Evolutionary conservation across 2,113 vertebrate species (phyloP).

Genomic region (Hippocampus mohnikei): DNA sequence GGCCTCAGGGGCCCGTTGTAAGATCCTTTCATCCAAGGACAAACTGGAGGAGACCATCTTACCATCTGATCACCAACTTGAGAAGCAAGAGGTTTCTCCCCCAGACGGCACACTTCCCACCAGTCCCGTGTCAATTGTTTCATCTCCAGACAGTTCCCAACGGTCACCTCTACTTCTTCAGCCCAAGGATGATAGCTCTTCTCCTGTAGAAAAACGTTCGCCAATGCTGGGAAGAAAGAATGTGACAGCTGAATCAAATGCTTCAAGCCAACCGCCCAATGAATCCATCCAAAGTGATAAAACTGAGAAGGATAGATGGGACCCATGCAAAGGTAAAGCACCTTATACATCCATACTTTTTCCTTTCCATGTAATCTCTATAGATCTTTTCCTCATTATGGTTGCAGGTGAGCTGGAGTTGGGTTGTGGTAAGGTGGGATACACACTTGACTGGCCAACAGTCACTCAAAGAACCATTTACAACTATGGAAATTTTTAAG

Average conservation of each 20-base stretch:
- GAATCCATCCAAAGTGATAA: slow-evolving; percentile 43
- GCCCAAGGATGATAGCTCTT: slow-evolving; percentile 53
- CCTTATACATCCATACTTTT: background rate
- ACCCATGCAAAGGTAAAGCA: slow-evolving; percentile 88
- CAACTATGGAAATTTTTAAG: too few species aligned
- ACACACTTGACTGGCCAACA: background rate
- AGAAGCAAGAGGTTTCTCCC: slow-evolving; percentile 24
- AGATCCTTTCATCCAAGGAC: slow-evolving; percentile 80
- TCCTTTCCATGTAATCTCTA: background rate
- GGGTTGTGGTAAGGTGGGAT: background rate
- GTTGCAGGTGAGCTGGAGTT: too few species aligned
- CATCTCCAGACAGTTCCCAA: slow-evolving; percentile 73
- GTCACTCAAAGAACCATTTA: background rate
- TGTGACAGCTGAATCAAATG: slow-evolving; percentile 72
- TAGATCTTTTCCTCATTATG: background rate
- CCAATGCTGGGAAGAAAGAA: slow-evolving; percentile 74
- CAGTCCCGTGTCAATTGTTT: slow-evolving; percentile 41
- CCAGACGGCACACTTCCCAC: slow-evolving; percentile 39
- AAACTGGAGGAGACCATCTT: slow-evolving; percentile 57
- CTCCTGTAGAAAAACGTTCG: slow-evolving; percentile 70
- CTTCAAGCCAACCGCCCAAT: slow-evolving; percentile 52
- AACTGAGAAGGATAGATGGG: slow-evolving; percentile 72
- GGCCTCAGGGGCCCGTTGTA: slow-evolving; percentile 88
- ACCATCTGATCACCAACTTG: slow-evolving; percentile 18
- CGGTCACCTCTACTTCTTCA: slow-evolving; percentile 62